These are phyloP conservation scores for Sebastiscus albofasciatus DNA, from an alignment of 2,797 vertebrate genomes.

Conservation along the genomic window DNA sequence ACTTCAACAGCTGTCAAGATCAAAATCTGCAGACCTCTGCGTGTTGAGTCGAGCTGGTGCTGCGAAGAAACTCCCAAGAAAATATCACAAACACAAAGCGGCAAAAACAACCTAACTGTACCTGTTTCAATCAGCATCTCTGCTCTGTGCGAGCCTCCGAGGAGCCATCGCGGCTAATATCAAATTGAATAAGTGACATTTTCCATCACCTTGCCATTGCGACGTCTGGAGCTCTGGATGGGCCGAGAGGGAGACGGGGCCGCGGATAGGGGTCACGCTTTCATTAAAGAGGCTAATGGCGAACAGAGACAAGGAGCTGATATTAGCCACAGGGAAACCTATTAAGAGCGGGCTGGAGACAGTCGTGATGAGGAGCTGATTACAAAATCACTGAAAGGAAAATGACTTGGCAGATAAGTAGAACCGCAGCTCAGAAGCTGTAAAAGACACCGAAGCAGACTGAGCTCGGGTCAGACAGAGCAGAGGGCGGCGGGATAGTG, in stretches of 20 bases:
- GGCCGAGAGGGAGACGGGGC: slow-evolving; percentile 37
- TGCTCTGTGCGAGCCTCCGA: slow-evolving; percentile 6
- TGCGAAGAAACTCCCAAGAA: not conserved
- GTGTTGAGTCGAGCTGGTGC: not conserved
- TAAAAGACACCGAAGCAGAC: slow-evolving; percentile 13
- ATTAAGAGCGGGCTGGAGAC: slow-evolving; percentile 56
- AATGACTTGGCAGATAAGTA: slow-evolving; percentile 58
- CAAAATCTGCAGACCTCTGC: not conserved
- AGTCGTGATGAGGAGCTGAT: slow-evolving; percentile 66
- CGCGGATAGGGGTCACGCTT: slow-evolving; percentile 57
- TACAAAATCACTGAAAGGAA: slow-evolving; percentile 68
- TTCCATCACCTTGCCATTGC: slow-evolving; percentile 46
- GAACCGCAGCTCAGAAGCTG: slow-evolving; percentile 32
- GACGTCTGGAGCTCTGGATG: slow-evolving; percentile 34
- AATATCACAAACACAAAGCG: not conserved
- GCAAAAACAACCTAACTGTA: not conserved
- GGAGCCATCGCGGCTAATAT: slow-evolving; percentile 38
- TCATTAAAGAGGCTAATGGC: slow-evolving; percentile 72
- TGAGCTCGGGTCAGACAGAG: slow-evolving; percentile 11
- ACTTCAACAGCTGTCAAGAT: not conserved
- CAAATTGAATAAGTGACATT: slow-evolving; percentile 59
- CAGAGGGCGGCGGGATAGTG: not conserved
- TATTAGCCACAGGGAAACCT: slow-evolving; percentile 66
- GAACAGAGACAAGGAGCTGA: slow-evolving; percentile 53
- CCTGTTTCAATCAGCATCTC: not conserved